Base-by-base conservation (phyloP, 2,797 vertebrate genomes). In the Neopelma chrysocephalum region DNA sequence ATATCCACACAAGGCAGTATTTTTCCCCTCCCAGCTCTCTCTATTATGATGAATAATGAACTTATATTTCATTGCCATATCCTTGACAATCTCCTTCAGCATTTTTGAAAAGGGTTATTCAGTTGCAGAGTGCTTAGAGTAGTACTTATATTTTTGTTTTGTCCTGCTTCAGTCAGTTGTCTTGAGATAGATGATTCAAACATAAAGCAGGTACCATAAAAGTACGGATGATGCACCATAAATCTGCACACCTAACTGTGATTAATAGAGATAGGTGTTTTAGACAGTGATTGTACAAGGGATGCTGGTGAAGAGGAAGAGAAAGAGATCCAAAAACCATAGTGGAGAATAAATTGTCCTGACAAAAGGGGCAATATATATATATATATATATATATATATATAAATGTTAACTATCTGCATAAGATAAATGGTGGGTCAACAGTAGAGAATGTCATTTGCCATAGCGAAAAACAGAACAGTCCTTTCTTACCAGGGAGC, bases 241-340 rank as follows among this genome's bases (percentile, higher is more conserved):
- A 97, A 96, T 90, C 92, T 93, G 34, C 76, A 94, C 65, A 89
- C 81, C 71, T 85, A 92, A 62, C 83, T 77, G 69, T 96, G 93
- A 97, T 96, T 96, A 94, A 95, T 48, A 96, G 81, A 94, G 81
- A 90, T n/a, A 34, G 34, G 9, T 36, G 29, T 64, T 90, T 73
- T 21, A 83, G 56, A 29, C 64, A 80, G 60, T 43, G 80, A 87
- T 86, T 87, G 60, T 71, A 75, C 3, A 31, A 95, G 40, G 53
- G 51, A 40, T 73, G 25, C 38, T 92, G 66, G 70, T 85, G 94
- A 94, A 60, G 47, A 94, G 4, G 11, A 66, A 87, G 58, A 79
- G 84, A 83, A 71, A 76, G 82, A 92, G 80, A 87, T 82, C 65
- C 53, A 84, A 92, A 79, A 96, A 82, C 48, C 38, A 75, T 1